Conservation (phyloP, 2,113 vertebrate genomes). For the Elephantulus edwardii region DNA sequence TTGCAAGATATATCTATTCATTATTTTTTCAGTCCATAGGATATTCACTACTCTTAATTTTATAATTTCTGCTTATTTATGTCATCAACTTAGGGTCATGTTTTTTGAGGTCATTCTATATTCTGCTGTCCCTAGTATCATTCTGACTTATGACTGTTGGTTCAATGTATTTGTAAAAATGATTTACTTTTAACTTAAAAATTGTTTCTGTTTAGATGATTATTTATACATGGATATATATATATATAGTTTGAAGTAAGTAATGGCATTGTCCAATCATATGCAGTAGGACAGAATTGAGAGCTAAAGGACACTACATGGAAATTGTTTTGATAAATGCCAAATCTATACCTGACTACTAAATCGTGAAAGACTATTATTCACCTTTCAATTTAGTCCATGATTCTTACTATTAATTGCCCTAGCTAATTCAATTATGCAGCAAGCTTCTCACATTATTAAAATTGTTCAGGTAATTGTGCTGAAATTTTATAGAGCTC, state of each 20-base stretch:
- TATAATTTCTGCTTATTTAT: neutral
- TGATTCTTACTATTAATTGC: constrained; percentile 23
- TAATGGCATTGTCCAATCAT: neutral
- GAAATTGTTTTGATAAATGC: neutral
- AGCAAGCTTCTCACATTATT: neutral
- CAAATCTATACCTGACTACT: neutral
- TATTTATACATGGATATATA: neutral
- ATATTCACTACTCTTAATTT: too few relatives aligned
- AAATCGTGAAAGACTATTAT: neutral
- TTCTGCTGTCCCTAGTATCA: neutral
- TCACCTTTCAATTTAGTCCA: neutral
- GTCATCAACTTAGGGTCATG: neutral
- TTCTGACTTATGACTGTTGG: neutral
- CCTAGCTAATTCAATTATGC: neutral
- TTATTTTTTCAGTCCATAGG: too few relatives aligned
- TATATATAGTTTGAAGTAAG: neutral
- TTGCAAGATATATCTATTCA: too few relatives aligned
- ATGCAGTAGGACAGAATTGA: neutral
- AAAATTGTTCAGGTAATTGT: neutral
- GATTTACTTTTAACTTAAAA: neutral
- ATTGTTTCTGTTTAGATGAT: neutral
- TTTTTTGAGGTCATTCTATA: neutral
- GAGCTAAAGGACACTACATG: neutral
- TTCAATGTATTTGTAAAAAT: neutral
- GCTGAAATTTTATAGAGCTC: neutral